A percentile compares a stretch with the other conserved stretches of the same genome.
phyloP scores from a whole-genome alignment of 2,797 vertebrate species.

The Sibirionetta formosa region DNA sequence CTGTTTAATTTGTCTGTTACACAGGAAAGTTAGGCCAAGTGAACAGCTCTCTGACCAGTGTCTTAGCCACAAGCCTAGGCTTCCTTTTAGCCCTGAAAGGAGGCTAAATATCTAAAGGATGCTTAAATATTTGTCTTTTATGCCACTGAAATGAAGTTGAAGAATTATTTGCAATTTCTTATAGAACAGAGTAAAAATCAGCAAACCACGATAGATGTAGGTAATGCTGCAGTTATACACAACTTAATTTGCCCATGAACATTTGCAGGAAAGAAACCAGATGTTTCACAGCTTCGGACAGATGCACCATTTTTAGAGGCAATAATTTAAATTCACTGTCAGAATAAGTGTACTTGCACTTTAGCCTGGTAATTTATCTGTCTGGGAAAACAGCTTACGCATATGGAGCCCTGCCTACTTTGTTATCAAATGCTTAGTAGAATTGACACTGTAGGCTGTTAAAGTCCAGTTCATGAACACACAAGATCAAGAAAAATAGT shows the following conservation, averaged over 20 bases:
- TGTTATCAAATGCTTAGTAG: not conserved
- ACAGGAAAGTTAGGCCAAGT: not conserved
- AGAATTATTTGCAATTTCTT: not conserved
- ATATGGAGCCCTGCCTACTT: not conserved
- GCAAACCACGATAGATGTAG: not conserved
- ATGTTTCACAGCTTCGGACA: not conserved
- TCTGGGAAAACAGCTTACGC: not conserved
- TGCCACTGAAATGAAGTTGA: not conserved
- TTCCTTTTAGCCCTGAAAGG: not conserved
- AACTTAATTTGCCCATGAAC: not conserved
- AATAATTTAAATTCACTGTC: constrained; percentile 18
- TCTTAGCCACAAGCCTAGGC: not conserved
- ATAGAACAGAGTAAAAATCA: not conserved
- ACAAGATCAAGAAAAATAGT: not conserved
- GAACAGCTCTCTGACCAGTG: not conserved
- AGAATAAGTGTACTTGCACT: not conserved
- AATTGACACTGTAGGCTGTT: not conserved
- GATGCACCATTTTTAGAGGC: not conserved
- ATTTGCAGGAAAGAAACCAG: not conserved
- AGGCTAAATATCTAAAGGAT: not conserved
- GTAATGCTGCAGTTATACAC: not conserved
- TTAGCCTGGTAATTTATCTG: constrained; percentile 35
- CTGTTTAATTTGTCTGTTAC: not conserved
- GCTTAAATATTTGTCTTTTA: not conserved
- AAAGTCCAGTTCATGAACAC: not conserved